Evolutionary conservation across 2,113 vertebrate species (phyloP), one percentile per base, ranked within the genome.

Genomic region (Semnopithecus entellus): DNA sequence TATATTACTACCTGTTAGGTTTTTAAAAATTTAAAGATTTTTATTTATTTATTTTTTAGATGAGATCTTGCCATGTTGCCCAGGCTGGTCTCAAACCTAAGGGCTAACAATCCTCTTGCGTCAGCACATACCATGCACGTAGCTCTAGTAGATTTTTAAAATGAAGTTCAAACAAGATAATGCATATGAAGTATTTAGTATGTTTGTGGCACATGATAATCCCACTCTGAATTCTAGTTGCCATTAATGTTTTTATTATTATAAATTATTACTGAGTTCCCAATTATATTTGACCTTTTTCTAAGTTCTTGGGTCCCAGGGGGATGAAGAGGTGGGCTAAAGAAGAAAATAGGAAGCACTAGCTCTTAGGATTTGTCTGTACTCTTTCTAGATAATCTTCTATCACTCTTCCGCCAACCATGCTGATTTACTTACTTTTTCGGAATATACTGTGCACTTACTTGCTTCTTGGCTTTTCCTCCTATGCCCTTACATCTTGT

Each of bases 381-480:
- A 55, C 25, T 95, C 94, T 87, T 85, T 0, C 35, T 48, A 48
- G 27, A 48, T 88, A 75, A 9, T 59, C 20, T 87, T 72, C 38
- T 76, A 7, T 90, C 27, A 30, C 35, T 61, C 30, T 22, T 30
- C 9, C 3, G 5, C 12, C 27, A 96, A 25, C 80, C 32, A 43
- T 52, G 6, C 27, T 18, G 6, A 38, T 87, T 61, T 48, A n/a
- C 30, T 52, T 61, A 45, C 25, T 43, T 76, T 40, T 93, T 48
- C 52, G 73, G 61, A 82, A 66, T 45, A 50, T 88, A 32, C 72
- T 93, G 32, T 90, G 16, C 22, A 10, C 48, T 82, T 57, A 72
- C 22, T 22, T 88, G 32, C 61, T 95, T 72, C 64, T 91, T 83
- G 81, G 6, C 59, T 72, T 92, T 95, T 91, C 45, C n/a, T 91